These are phyloP conservation scores for Lasioglossum vierecki DNA, from an alignment of 2,888 invertebrate species.

Conservation along the genomic window DNA sequence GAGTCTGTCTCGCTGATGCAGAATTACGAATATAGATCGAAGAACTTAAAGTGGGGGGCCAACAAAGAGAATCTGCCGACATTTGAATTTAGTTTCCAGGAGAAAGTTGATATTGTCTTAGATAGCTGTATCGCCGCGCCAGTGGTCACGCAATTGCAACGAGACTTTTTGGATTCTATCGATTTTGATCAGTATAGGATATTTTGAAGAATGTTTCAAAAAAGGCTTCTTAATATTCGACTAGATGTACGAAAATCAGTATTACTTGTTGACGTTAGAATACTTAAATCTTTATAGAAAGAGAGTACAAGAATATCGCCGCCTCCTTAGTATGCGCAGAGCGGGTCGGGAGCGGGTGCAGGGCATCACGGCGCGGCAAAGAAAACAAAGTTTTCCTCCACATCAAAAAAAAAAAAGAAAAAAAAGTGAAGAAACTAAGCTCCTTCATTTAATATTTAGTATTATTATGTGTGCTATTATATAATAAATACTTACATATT, in stretches of 20 bases:
- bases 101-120: slow-evolving; percentile 28
- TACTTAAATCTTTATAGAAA: not conserved
- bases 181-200: slow-evolving; percentile 44
- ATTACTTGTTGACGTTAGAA: not conserved
- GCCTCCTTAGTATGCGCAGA: too few species aligned
- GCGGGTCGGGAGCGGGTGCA: too few species aligned
- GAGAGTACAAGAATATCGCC: not conserved
- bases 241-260: not conserved
- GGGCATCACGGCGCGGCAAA: too few species aligned
- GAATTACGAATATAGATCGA: not conserved
- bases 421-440: not conserved
- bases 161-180: slow-evolving; percentile 35
- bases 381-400: too few species aligned
- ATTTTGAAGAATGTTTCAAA: slow-evolving; percentile 1
- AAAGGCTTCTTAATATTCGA: not conserved
- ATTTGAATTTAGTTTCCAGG: slow-evolving; percentile 3
- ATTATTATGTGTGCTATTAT: not conserved
- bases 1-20: not conserved
- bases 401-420: too few species aligned
- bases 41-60: not conserved
- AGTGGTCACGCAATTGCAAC: slow-evolving; percentile 19
- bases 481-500: not conserved
- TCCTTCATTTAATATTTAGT: not conserved
- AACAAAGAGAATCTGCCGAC: slow-evolving; percentile 38
- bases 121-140: slow-evolving; percentile 19